Evolutionary conservation across 2,113 vertebrate genomes (phyloP).

Genomic region (Petrocephalus zakoni): DNA sequence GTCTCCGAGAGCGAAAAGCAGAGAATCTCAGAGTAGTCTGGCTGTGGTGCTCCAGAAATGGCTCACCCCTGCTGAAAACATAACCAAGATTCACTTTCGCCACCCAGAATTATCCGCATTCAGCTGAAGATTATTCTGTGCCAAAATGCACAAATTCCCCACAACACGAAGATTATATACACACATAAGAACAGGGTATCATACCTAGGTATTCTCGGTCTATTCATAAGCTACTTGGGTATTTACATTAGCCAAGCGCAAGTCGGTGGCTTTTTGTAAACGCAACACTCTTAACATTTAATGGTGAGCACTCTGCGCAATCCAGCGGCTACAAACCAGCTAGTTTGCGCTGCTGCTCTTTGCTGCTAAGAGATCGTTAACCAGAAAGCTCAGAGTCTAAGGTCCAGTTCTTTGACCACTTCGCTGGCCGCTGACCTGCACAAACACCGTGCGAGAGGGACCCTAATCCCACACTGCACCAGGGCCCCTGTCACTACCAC

Average conservation of each 20-base stretch:
- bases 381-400: background rate
- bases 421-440: background rate
- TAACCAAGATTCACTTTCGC: background rate
- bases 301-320: background rate
- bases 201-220: background rate
- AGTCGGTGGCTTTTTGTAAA: background rate
- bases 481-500: background rate
- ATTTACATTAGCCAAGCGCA: background rate
- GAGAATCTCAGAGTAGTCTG: background rate
- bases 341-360: background rate
- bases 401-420: conserved; percentile 1
- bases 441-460: background rate
- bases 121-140: background rate
- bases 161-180: background rate
- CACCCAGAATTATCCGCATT: background rate
- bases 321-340: background rate
- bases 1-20: background rate
- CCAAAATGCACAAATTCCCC: background rate
- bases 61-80: background rate
- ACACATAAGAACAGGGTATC: background rate
- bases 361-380: background rate
- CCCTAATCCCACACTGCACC: background rate
- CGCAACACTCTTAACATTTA: background rate
- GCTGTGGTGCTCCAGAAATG: background rate
- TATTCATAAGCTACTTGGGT: background rate